Base-by-base conservation (phyloP, 2,113 vertebrate genomes). In the Gallinago media region DNA sequence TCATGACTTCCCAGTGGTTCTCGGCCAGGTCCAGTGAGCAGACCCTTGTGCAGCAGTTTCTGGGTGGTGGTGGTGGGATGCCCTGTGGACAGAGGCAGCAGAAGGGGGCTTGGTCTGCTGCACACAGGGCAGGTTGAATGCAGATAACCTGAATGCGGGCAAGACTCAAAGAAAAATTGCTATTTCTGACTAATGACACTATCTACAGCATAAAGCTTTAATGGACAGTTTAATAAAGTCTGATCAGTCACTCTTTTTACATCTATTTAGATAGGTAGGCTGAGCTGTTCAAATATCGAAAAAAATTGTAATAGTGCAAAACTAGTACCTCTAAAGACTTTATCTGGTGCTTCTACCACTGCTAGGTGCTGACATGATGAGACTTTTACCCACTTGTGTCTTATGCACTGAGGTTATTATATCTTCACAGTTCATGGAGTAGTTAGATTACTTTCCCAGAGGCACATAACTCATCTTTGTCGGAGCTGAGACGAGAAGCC, bases 381-480 rank as follows among this genome's bases (percentile, higher is more conserved):
- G 44, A 65, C 13, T 91, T 89, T 19, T 76, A 87, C 54, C 23
- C 40, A 68, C 34, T 81, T 89, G 36, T 34, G 7, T 61, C 56
- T 77, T 61, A 72, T n/a, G 12, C 3, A 1, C 70, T 70, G 70
- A 81, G 70, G 54, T 75, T 85, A 49, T 92, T 89, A 68, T 27
- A 32, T 22, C 80, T 91, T 92, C 84, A 88, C 49, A 91, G 76
- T 71, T 95, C 91, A 78, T 6, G 15, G 65, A 77, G 61, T 72
- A 89, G 56, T 78, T 89, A 86, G 92, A 91, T 96, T 80, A 81
- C 76, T 71, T 81, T 87, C 70, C 52, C 31, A 76, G 54, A 58
- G 73, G 44, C 87, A 58, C 44, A 79, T 88, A 95, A 88, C 88
- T 93, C 79, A 80, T 75, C n/a, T 87, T 47, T 88, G 36, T 91